Evolutionary conservation across 2,888 invertebrate genomes (phyloP).

Genomic region (Celastrina argiolus): DNA sequence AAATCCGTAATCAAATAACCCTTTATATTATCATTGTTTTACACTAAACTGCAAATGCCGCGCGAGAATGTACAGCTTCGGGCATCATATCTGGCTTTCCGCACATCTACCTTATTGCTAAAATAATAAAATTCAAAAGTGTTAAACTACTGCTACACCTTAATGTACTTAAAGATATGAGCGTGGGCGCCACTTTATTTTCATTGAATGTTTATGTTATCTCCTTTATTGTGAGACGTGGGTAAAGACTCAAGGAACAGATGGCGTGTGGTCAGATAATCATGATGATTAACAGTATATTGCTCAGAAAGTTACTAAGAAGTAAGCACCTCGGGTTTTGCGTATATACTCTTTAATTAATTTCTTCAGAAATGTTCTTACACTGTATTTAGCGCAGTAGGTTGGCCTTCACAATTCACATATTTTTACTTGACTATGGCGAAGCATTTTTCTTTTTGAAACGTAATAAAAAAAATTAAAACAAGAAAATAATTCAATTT

Average conservation of each 20-base stretch:
- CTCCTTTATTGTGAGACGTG: background rate
- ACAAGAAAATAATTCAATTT: too few species aligned
- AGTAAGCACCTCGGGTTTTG: background rate
- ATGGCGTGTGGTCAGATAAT: background rate
- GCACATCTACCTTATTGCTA: too few species aligned
- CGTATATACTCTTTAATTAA: background rate
- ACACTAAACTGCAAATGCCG: background rate
- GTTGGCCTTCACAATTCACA: too few species aligned
- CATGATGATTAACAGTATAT: background rate
- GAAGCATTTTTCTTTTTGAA: too few species aligned
- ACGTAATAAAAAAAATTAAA: too few species aligned
- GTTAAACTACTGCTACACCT: too few species aligned
- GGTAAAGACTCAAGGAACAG: background rate
- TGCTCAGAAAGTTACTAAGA: background rate
- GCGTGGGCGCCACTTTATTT: conserved; percentile 16
- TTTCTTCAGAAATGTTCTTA: background rate
- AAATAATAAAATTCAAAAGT: background rate
- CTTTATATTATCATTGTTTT: conserved; percentile 9
- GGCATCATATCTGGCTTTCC: too few species aligned
- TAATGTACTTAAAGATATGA: background rate
- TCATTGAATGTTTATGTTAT: background rate
- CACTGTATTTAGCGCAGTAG: background rate
- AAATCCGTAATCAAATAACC: conserved; percentile 16
- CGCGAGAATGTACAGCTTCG: background rate
- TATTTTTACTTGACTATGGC: too few species aligned